phyloP scores from a whole-genome alignment of 1,140 invertebrate species.

The Leptoteleia sp. region DNA sequence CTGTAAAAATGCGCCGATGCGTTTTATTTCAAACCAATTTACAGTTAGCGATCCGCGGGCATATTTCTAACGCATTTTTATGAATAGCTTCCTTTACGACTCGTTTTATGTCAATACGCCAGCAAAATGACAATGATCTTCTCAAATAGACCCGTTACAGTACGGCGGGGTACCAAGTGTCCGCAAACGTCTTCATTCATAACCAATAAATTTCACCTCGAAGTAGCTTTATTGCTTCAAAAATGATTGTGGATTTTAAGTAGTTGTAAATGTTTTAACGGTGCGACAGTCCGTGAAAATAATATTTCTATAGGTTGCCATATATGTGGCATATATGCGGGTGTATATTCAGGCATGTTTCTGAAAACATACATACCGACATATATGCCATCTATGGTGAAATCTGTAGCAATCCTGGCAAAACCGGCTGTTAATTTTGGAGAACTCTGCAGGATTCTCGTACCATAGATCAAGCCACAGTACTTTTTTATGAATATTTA shows the following conservation, averaged over 20 bases:
- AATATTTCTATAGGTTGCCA: no score
- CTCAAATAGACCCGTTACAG: not conserved
- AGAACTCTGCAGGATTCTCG: no score
- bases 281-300: no score
- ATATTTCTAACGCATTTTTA: constrained; percentile 19
- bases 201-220: constrained; percentile 24
- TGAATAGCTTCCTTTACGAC: constrained; percentile 14
- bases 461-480: no score
- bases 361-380: no score
- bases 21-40: constrained; percentile 4
- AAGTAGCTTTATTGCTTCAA: constrained; percentile 6
- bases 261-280: constrained; percentile 12
- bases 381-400: no score
- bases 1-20: constrained; percentile 3
- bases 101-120: not conserved
- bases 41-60: constrained; percentile 13
- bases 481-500: no score
- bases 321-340: no score
- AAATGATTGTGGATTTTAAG: constrained; percentile 7
- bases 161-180: not conserved
- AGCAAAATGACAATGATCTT: constrained; percentile 10
- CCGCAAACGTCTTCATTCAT: constrained; percentile 28
- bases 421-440: no score
- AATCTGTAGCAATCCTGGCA: no score
- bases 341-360: no score